Conservation (phyloP, 2,797 vertebrate species). For the Pangasius krempfi region DNA sequence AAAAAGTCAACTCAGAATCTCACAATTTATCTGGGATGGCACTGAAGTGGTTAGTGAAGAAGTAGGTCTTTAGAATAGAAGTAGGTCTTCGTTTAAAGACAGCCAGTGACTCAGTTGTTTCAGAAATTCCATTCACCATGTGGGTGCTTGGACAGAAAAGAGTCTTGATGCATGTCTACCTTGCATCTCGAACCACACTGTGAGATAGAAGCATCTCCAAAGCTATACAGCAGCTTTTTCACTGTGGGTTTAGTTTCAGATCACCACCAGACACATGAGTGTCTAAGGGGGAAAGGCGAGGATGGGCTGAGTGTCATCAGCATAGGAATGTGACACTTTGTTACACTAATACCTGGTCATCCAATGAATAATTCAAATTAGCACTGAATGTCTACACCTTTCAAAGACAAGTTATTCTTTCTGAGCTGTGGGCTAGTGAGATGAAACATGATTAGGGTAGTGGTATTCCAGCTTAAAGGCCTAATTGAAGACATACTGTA, state of each 20-base stretch:
- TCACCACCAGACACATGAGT: background rate
- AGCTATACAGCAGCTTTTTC: background rate
- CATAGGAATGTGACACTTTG: background rate
- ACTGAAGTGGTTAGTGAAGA: background rate
- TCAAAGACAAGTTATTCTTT: background rate
- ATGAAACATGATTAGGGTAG: background rate
- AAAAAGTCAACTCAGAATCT: background rate
- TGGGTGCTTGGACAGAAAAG: background rate
- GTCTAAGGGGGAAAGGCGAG: background rate
- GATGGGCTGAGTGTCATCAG: background rate
- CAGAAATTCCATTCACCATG: background rate
- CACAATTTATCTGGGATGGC: background rate
- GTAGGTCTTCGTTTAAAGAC: background rate
- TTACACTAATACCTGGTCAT: conserved; percentile 4
- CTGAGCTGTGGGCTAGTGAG: background rate
- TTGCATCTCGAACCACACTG: background rate
- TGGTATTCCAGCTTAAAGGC: background rate
- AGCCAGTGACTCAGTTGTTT: background rate
- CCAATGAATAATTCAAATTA: background rate
- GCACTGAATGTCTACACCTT: background rate
- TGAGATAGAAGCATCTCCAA: background rate
- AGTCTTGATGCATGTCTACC: background rate
- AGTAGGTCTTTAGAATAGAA: background rate
- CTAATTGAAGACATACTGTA: conserved; percentile 25
- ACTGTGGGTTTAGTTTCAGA: background rate